Base-by-base conservation (phyloP, 2,113 vertebrate genomes). In the Equus przewalskii region DNA sequence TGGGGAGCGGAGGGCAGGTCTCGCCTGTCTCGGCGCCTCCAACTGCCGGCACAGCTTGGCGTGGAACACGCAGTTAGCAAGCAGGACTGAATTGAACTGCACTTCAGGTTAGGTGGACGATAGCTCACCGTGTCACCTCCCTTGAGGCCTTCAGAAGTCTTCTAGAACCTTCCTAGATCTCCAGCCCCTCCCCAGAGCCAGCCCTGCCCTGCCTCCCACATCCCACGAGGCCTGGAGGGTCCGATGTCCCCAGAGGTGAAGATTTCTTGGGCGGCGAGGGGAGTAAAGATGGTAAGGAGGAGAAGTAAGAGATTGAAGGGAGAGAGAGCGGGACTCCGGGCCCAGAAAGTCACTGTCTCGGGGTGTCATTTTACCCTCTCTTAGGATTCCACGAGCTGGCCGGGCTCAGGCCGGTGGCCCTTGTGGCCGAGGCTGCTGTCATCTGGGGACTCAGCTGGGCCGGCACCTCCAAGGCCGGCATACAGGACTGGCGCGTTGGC, bases 61-160 rank as follows among this genome's bases (percentile, higher is more conserved):
- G 0, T 22, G 26, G 62, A 46, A 62, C 10, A 15, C 2, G 0
- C 19, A 33, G 56, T 28, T 28, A 46, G 8, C 24, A 19, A 1
- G 0, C 16, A 33, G 62, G 46, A 33, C 15, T 8, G 60, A 76
- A 33, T 0, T 5, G 64, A 79, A 49, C 10, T 28, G 56, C 11
- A 51, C 15, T 65, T 79, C 3, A 19, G 54, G 7, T 46, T 21
- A 6, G 21, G 7, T 0, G 4, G 72, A 6, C 7, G 33, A 5
- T 30, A 51, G 60, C 19, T 54, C 60, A 2, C 41, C 9, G 3
- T 36, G 22, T 70, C 30, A 15, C 26, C 64, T 79, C 33, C 14
- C 58, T 44, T 1, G 16, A 30, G 21, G 26, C 26, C 75, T 56
- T 79, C 78, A 12, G 56, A 60, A 44, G 64, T 56, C 70, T 79